A percentile compares a stretch with the other conserved stretches of the same genome.
These are phyloP conservation scores for Pachyramphus minor DNA, from an alignment of 2,113 vertebrate genomes.

Conservation along the genomic window DNA sequence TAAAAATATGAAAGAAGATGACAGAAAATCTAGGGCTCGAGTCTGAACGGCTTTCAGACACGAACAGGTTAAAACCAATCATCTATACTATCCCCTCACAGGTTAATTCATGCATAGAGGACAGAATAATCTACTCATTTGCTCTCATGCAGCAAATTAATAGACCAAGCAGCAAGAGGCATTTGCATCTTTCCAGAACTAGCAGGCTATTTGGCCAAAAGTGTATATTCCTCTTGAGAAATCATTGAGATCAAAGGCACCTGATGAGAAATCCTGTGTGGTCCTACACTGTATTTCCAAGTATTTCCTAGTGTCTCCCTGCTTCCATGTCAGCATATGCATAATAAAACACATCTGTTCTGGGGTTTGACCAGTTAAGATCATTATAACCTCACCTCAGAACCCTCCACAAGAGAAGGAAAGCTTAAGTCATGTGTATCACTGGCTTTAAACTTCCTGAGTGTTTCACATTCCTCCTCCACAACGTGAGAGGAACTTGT, in stretches of 20 bases:
- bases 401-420: background rate
- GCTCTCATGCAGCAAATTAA: conserved; percentile 23
- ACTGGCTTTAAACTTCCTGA: background rate
- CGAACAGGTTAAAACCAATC: background rate
- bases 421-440: background rate
- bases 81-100: background rate
- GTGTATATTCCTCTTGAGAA: background rate
- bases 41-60: background rate
- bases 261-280: background rate
- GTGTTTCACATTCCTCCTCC: background rate
- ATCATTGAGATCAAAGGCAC: background rate
- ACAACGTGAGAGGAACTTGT: background rate
- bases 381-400: background rate
- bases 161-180: background rate
- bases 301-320: background rate
- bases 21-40: background rate
- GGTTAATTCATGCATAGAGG: background rate
- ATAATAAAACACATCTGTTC: background rate
- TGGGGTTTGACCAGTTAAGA: background rate
- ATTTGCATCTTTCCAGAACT: background rate
- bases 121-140: conserved; percentile 8
- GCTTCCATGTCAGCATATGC: background rate
- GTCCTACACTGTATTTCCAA: background rate
- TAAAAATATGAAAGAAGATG: background rate
- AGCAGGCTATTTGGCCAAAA: background rate